Base-by-base conservation (phyloP, 2,888 invertebrate species). In the Quadroppia sp. region DNA sequence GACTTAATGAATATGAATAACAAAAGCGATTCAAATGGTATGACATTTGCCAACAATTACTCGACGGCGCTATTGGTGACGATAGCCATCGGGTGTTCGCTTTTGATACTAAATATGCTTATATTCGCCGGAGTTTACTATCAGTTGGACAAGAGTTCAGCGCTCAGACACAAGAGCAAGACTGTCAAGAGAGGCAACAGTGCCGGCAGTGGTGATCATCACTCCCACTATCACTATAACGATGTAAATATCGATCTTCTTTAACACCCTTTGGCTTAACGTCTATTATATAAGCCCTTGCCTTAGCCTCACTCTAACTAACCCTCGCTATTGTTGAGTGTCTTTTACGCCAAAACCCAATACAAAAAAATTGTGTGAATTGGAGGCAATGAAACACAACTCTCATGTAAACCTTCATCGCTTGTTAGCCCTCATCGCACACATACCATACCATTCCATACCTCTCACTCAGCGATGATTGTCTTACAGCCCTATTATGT, bases 91-190 rank as follows among this genome's bases (percentile, higher is more conserved):
- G 92, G 92, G 28, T 94, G 94, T 81, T 93, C 93, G 4, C 84
- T 96, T 75, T 86, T 96, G 30, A 92, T 95, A 80, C 85, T 96
- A 6, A 96, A 96, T 81, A 91, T 95, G 64, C 85, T 95, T 40
- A 93, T 96, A 80, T 95, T 95, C 81, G 94, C 94, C 72, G 94
- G 93, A 3, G 92, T 95, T 0, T 95, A 94, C 82, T 95, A 95
- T 81, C 94, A 95, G 81, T 79, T 83, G 75, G 82, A 83, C 61
- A 76, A 73, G 45, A 71, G 56, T n/a, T 48, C 50, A 20, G 25
- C 71, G 30, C 40, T 42, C 42, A 67, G 42, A 42, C 40, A 67
- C 11, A 67, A 67, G 36, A 36, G 9, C 6, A 36, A 53, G 11
- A 53, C 53, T 13, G 20, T 53, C 11, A 53, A 23, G 11, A 53